Base-by-base conservation (phyloP, 2,113 vertebrate species). In the Microcebus griseorufus region DNA sequence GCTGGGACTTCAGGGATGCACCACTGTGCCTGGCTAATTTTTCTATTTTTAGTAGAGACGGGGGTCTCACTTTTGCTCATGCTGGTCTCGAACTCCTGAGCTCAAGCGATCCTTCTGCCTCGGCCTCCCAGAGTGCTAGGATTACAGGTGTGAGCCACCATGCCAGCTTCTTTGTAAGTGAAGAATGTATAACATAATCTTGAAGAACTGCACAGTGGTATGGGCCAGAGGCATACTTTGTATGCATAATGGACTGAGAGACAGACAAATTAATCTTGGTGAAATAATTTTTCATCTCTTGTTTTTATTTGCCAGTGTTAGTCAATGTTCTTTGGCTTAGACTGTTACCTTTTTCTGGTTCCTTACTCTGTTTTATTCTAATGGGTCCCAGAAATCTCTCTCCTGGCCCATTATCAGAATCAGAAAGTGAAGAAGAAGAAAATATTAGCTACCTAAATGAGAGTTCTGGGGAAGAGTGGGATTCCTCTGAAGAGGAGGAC, bases 341-440 rank as follows among this genome's bases (percentile, higher is more conserved):
- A 78, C 55, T 93, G 32, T 86, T 95, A 73, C 65, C 18, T 90
- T 95, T 81, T 93, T 83, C 79, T 96, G 55, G n/a, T 75, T 87
- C 42, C 34, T 89, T 85, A 34, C 27, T 75, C 48, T 83, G 25
- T 93, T 83, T 81, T 72, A 17, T 76, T 93, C 37, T 76, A 51
- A 96, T 97, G 93, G 93, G 93, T 94, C 81, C 94, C 80, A 93
- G 75, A 96, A 93, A 91, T 86, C 96, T 93, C 34, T 97, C 95
- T 95, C 84, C 96, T 93, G 78, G 81, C 12, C 92, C 34, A 17
- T 78, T 94, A 67, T 72, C 93, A 91, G 94, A 96, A 58, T 93
- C 92, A 91, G 89, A 97, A 69, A 93, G 70, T 93, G 93, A 95
- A n/a, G 95, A 93, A 55, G 95, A 96, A 76, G 93, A 88, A 82